These are phyloP conservation scores for Leptobrachium ailaonicum DNA, from an alignment of 2,113 vertebrate species.

Conservation along the genomic window DNA sequence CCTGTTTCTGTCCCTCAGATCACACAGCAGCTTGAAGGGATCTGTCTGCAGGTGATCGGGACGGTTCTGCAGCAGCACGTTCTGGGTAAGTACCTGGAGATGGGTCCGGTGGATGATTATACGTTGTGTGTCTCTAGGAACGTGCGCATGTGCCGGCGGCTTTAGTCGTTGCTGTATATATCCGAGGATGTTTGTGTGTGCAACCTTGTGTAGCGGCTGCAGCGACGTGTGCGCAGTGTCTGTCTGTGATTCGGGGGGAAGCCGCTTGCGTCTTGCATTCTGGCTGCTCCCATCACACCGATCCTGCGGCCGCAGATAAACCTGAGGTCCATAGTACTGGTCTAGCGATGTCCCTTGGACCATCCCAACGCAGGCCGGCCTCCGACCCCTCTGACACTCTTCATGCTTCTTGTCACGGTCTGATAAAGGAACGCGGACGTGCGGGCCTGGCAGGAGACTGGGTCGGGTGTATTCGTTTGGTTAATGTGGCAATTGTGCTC, in stretches of 20 bases:
- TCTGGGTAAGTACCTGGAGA: constrained; percentile 72
- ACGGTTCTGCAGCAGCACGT: constrained; percentile 98
- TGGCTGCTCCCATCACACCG: constrained; percentile 64
- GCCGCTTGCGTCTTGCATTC: constrained; percentile 68
- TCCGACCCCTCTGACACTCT: constrained; percentile 68
- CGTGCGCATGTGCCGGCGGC: too few species aligned
- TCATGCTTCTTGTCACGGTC: constrained; percentile 28
- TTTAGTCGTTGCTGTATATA: too few species aligned
- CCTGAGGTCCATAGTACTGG: constrained; percentile 78
- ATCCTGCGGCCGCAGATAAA: constrained; percentile 68
- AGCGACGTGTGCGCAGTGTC: constrained; percentile 67
- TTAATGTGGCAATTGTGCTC: constrained; percentile 19
- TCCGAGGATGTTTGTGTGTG: too few species aligned
- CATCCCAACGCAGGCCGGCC: constrained; percentile 67
- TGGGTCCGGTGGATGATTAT: too few species aligned
- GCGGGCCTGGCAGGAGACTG: not conserved
- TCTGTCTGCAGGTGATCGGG: constrained; percentile 97
- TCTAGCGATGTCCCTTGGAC: constrained; percentile 66
- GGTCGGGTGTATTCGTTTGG: not conserved
- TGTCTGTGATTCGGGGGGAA: constrained; percentile 69
- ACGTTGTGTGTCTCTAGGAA: too few species aligned
- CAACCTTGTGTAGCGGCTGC: constrained; percentile 56
- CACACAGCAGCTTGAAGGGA: constrained; percentile 96
- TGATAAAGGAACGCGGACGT: not conserved
- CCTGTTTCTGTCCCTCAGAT: constrained; percentile 70